A percentile compares a stretch with the other conserved stretches of the same genome.
phyloP scores from a whole-genome alignment of 2,888 invertebrate genomes.

The Drosophila borealis region DNA sequence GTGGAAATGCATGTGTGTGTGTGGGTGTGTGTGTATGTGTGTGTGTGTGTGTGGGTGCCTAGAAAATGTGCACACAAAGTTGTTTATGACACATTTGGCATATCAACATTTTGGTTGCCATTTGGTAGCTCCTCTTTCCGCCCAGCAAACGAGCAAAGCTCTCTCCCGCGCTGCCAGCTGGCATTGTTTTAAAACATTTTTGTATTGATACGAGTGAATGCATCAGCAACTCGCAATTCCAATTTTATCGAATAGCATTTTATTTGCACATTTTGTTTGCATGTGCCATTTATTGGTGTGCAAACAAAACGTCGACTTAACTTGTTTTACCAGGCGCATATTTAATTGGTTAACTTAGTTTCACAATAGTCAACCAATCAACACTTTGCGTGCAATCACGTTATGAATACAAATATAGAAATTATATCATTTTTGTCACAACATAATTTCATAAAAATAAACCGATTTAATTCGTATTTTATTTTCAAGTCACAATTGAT shows the following conservation, averaged over 20 bases:
- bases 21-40: too few relatives aligned
- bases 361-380: neutral
- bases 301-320: constrained; percentile 40
- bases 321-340: constrained; percentile 8
- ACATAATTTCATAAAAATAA: too few relatives aligned
- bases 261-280: constrained; percentile 40
- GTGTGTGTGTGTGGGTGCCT: constrained; percentile 7
- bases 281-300: constrained; percentile 53
- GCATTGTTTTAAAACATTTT: constrained; percentile 51
- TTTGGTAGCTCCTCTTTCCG: neutral
- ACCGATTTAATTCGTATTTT: too few relatives aligned
- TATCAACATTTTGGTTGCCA: constrained; percentile 59
- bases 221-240: constrained; percentile 5
- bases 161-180: constrained; percentile 12
- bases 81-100: constrained; percentile 64
- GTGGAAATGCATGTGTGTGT: constrained; percentile 1
- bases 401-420: neutral
- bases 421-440: too few relatives aligned
- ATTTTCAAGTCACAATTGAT: too few relatives aligned
- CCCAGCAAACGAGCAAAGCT: neutral
- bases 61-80: constrained; percentile 46
- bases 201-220: constrained; percentile 21
- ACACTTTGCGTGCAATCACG: neutral
- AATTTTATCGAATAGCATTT: constrained; percentile 30
- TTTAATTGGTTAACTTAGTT: constrained; percentile 21